phyloP scores from a whole-genome alignment of 1,140 invertebrate species.

The Drosophila quadrilineata region DNA sequence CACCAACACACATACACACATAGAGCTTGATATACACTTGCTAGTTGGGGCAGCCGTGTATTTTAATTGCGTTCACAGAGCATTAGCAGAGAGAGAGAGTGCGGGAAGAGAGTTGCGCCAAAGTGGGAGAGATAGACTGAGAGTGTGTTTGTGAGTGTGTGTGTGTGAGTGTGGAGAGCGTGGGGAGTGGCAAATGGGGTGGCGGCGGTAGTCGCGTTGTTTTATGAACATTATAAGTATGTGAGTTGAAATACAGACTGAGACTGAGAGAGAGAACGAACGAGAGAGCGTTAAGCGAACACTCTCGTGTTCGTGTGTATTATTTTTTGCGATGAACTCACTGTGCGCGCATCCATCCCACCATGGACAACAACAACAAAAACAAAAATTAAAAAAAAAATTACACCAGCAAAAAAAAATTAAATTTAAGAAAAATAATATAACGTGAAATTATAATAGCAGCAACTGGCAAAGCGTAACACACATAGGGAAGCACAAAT shows the following conservation, averaged over 20 bases:
- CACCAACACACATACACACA: constrained; percentile 27
- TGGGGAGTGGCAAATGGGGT: constrained; percentile 39
- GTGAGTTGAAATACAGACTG: not conserved
- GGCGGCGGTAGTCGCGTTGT: constrained; percentile 32
- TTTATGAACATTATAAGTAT: constrained; percentile 18
- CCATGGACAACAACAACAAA: constrained; percentile 57
- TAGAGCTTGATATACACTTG: constrained; percentile 6
- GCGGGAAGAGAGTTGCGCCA: constrained; percentile 1
- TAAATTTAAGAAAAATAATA: too few species aligned
- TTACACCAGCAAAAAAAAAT: constrained; percentile 37
- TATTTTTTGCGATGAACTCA: constrained; percentile 79
- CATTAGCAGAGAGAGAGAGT: constrained; percentile 17
- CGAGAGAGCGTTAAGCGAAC: constrained; percentile 4
- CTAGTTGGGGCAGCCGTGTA: constrained; percentile 35
- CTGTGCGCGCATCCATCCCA: constrained; percentile 64
- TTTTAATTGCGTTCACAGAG: constrained; percentile 48
- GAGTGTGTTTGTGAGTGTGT: not conserved
- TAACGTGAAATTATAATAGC: too few species aligned
- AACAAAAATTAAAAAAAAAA: constrained; percentile 32
- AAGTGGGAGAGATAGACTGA: not conserved
- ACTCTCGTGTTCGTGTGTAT: constrained; percentile 57
- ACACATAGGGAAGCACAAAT: constrained; percentile 48
- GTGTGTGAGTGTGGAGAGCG: constrained; percentile 7
- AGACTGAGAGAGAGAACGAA: not conserved
- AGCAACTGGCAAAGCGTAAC: constrained; percentile 52